Evolutionary conservation across 2,113 vertebrate species (phyloP), one percentile per base, ranked within the genome.

Genomic region (Vulpes lagopus): DNA sequence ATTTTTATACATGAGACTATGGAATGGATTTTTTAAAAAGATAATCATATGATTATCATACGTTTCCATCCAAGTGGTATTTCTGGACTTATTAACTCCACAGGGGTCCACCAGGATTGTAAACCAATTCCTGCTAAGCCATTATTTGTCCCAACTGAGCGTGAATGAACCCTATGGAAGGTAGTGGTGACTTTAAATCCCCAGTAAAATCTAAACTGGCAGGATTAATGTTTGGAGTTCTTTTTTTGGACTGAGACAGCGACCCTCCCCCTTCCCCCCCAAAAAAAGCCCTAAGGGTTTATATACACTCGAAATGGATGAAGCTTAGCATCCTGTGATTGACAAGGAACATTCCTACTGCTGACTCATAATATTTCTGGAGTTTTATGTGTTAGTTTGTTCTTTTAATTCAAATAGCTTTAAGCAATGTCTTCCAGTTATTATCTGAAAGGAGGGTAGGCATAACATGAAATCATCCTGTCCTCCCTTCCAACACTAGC

Each of bases 1-100:
- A 98, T 98, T 98, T 98, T 98, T 98, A 92, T 96, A 87, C 59
- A 91, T 97, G 97, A 98, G 51, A 95, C n/a, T 96, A 76, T 20
- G 60, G n/a, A 97, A 93, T 97, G 84, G 87, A 97, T 98, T 78
- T 74, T 67, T 78, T 96, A 97, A 92, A 98, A 98, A 97, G 89
- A 97, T 95, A 98, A 98, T 96, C 92, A 89, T 96, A 65, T 96
- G 96, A 98, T 98, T 98, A 98, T 97, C 95, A 80, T 97, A 95
- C 11, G 23, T 98, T 98, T 98, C 81, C 59, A 97, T 98, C 98
- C 94, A 97, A 97, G 43, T 89, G 51, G 20, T 96, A 95, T 98
- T 98, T 98, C 88, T 98, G 95, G 92, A 97, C 94, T 98, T 98
- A 97, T 53, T 97, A 97, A 86, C 97, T 96, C 95, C 98, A 78